These are phyloP conservation scores for Xestia sexstrigata DNA, from an alignment of 2,888 invertebrate species.

Conservation along the genomic window DNA sequence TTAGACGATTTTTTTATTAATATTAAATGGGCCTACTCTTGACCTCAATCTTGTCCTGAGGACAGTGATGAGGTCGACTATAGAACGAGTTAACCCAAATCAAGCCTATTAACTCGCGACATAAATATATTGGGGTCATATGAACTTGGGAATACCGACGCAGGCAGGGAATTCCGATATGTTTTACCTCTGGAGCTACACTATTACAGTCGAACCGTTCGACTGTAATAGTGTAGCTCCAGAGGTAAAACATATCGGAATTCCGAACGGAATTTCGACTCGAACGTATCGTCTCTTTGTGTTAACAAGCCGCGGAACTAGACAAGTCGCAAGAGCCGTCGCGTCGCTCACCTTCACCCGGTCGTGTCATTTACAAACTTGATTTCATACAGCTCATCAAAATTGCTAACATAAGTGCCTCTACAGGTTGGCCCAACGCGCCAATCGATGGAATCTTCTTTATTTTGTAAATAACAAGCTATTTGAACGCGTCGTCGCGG, in stretches of 20 bases:
- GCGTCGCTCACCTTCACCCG: slow-evolving; percentile 55
- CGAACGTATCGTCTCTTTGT: slow-evolving; percentile 23
- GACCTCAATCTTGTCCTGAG: too few relatives aligned
- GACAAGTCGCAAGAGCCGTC: neutral
- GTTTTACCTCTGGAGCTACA: neutral
- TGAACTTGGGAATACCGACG: too few relatives aligned
- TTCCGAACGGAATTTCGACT: too few relatives aligned
- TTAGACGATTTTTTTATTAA: neutral
- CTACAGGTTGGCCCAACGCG: slow-evolving; percentile 18
- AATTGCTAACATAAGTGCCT: slow-evolving; percentile 25
- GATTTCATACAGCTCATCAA: slow-evolving; percentile 47
- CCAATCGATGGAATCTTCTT: slow-evolving; percentile 12
- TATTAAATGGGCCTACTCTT: too few relatives aligned
- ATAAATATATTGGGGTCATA: too few relatives aligned
- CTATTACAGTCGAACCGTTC: too few relatives aligned
- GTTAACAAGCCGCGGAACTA: slow-evolving; percentile 26
- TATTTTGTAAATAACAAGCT: slow-evolving; percentile 23
- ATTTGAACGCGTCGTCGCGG: neutral
- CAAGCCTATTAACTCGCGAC: too few relatives aligned
- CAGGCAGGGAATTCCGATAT: neutral
- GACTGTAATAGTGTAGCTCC: too few relatives aligned
- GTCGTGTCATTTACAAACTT: slow-evolving; percentile 50
- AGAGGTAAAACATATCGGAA: too few relatives aligned
- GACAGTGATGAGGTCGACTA: too few relatives aligned
- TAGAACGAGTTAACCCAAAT: too few relatives aligned